These are phyloP conservation scores for Drosophila nebulosa DNA, from an alignment of 1,140 invertebrate species.

Conservation along the genomic window DNA sequence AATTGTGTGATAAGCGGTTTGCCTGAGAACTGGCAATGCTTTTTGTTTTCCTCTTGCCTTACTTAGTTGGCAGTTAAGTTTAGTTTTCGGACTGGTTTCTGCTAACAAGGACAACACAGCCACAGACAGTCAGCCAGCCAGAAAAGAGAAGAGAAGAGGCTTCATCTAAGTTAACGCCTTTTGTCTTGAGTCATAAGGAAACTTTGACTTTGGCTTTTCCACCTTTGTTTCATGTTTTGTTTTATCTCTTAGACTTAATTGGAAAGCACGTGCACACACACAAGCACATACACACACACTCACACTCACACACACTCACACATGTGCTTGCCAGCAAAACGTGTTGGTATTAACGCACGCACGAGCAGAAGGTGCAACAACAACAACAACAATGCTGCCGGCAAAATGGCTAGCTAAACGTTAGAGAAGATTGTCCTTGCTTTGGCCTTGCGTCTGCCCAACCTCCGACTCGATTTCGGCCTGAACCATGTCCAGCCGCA, in stretches of 20 bases:
- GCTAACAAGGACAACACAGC: not conserved
- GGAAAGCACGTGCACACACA: slow-evolving; percentile 6
- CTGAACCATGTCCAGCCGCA: not conserved
- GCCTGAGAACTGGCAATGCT: not conserved
- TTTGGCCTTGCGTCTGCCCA: not conserved
- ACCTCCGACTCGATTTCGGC: not conserved
- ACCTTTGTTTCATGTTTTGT: slow-evolving; percentile 11
- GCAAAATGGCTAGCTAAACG: slow-evolving; percentile 5
- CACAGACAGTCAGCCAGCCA: too few relatives aligned
- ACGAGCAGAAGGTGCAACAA: not conserved
- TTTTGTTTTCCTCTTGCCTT: not conserved
- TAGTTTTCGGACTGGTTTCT: not conserved
- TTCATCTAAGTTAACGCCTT: slow-evolving; percentile 1
- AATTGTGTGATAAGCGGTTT: not conserved
- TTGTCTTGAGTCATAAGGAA: not conserved
- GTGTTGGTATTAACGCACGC: slow-evolving; percentile 1
- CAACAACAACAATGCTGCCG: not conserved
- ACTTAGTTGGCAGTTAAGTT: not conserved
- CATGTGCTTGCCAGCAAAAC: not conserved
- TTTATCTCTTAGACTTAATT: slow-evolving; percentile 13
- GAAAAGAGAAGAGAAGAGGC: too few relatives aligned
- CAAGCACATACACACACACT: not conserved
- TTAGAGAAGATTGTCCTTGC: not conserved
- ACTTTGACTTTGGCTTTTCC: slow-evolving; percentile 10
- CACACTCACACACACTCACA: not conserved